phyloP scores from a whole-genome alignment of 1,140 invertebrate species.

The Drosophila arawakana region DNA sequence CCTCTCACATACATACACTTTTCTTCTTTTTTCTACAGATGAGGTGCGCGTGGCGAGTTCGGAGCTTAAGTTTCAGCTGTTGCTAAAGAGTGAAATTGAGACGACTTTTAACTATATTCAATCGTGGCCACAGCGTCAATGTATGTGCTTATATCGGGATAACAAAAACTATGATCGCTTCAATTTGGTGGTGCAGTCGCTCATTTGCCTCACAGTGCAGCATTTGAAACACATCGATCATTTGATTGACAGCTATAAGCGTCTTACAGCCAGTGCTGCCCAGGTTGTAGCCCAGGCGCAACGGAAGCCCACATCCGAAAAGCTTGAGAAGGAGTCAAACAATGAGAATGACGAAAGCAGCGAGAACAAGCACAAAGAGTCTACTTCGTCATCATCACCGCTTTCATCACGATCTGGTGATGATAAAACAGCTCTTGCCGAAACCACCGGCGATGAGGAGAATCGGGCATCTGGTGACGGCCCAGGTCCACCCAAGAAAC shows the following conservation, averaged over 20 bases:
- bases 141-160: slow-evolving; percentile 96
- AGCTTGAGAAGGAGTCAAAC: slow-evolving; percentile 50
- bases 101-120: slow-evolving; percentile 88
- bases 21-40: slow-evolving; percentile 81
- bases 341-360: slow-evolving; percentile 38
- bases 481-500: slow-evolving; percentile 52
- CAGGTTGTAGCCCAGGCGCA: slow-evolving; percentile 69
- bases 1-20: slow-evolving; percentile 22
- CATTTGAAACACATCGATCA: slow-evolving; percentile 90
- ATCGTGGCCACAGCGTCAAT: slow-evolving; percentile 92
- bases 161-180: slow-evolving; percentile 95
- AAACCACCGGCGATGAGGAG: slow-evolving; percentile 43
- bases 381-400: slow-evolving; percentile 18
- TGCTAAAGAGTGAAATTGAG: slow-evolving; percentile 88
- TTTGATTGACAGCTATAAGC: slow-evolving; percentile 84
- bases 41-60: slow-evolving; percentile 87
- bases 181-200: slow-evolving; percentile 92
- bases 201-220: slow-evolving; percentile 90
- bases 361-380: slow-evolving; percentile 50
- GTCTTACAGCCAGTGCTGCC: slow-evolving; percentile 69
- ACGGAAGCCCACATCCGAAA: slow-evolving; percentile 36
- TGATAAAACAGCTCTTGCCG: slow-evolving; percentile 33
- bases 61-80: slow-evolving; percentile 87
- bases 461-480: slow-evolving; percentile 55
- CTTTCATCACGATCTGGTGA: slow-evolving; percentile 32